Percentiles rank a stretch among this genome's conserved stretches.
phyloP scores from a whole-genome alignment of 2,888 invertebrate genomes.

The Pyrgus malvae region DNA sequence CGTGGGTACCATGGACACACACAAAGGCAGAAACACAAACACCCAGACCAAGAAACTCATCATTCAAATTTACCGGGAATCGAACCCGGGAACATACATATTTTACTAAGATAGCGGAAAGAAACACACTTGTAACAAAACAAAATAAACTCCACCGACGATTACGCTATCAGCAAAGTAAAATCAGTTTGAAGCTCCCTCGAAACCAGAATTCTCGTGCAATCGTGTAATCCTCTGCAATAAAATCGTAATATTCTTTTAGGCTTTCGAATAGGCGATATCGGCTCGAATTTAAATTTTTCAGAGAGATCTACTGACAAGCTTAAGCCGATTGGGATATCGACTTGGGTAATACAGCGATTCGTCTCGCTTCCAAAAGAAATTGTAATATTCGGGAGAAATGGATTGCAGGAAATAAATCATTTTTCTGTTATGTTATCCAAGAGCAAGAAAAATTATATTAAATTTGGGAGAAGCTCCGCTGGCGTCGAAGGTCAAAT shows the following conservation, averaged over 20 bases:
- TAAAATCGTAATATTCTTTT: slow-evolving; percentile 39
- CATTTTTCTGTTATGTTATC: slow-evolving; percentile 8
- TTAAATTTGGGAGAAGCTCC: not conserved
- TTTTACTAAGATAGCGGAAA: too few species aligned
- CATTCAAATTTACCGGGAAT: too few species aligned
- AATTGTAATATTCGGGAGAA: slow-evolving; percentile 18
- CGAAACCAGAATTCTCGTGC: not conserved
- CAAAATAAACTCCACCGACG: too few species aligned
- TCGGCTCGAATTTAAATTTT: slow-evolving; percentile 47
- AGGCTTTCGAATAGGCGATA: slow-evolving; percentile 35
- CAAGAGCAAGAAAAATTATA: not conserved
- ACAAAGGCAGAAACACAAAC: too few species aligned
- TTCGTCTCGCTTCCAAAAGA: slow-evolving; percentile 20
- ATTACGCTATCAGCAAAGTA: too few species aligned
- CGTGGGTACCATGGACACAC: too few species aligned
- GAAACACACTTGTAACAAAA: too few species aligned
- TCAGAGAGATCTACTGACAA: slow-evolving; percentile 48
- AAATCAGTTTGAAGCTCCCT: too few species aligned
- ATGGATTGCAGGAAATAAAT: slow-evolving; percentile 9
- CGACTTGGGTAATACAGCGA: slow-evolving; percentile 27
- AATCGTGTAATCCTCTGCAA: slow-evolving; percentile 12
- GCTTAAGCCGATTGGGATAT: slow-evolving; percentile 37
- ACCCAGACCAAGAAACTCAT: too few species aligned
- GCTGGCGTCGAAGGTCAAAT: too few species aligned
- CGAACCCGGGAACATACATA: too few species aligned